Percentiles rank a stretch among this genome's conserved stretches.
phyloP scores from a whole-genome alignment of 1,140 invertebrate genomes.

The Scylla paramamosain region DNA sequence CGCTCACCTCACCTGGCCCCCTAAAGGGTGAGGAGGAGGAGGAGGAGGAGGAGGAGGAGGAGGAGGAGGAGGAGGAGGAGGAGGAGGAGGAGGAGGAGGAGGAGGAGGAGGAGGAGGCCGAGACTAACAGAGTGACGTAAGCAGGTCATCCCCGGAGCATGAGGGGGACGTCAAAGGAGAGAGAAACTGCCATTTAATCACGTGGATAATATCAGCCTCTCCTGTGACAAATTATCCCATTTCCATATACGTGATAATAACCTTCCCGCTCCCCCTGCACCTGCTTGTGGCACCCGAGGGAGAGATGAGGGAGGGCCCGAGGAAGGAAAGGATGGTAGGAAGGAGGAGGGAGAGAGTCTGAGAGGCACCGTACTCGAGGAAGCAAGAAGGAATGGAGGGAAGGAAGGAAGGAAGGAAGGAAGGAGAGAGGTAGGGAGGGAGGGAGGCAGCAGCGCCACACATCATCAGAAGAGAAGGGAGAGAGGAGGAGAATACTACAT shows the following conservation, averaged over 20 bases:
- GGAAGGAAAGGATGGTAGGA: background rate
- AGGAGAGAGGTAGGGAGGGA: background rate
- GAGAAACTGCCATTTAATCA: background rate
- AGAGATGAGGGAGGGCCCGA: background rate
- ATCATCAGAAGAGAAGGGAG: background rate
- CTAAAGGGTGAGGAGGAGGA: background rate
- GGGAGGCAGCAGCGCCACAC: background rate
- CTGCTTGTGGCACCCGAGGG: background rate
- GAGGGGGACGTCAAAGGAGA: constrained; percentile 7
- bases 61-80: too few species aligned
- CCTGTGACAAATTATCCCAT: background rate
- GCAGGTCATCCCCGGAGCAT: background rate
- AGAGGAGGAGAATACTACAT: background rate
- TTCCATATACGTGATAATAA: constrained; percentile 16
- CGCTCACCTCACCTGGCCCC: background rate
- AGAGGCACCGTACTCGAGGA: background rate
- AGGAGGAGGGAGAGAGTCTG: background rate
- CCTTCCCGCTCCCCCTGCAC: background rate
- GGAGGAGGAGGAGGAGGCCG: too few species aligned
- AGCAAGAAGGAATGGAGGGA: background rate
- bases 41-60: background rate
- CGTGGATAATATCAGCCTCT: constrained; percentile 1
- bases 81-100: too few species aligned
- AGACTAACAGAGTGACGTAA: too few species aligned
- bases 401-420: background rate